Evolutionary conservation across 2,797 vertebrate species (phyloP).

Genomic region (Neosilurus mollespiculum): DNA sequence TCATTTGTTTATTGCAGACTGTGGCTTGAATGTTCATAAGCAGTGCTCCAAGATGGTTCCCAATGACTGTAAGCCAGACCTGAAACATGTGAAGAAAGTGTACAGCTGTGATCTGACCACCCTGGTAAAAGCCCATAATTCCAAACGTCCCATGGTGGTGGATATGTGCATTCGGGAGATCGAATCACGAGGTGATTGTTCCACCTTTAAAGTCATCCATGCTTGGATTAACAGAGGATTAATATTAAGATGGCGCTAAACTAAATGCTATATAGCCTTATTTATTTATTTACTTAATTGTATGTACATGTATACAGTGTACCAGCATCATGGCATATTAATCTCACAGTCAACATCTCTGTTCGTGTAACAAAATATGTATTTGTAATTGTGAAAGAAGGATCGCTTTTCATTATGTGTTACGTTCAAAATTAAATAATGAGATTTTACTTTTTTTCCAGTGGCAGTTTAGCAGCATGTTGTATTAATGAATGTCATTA

Average conservation of each 20-base stretch:
- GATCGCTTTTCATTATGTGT: not conserved
- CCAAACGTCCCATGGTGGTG: conserved; percentile 96
- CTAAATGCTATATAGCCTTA: no score
- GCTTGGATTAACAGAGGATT: not conserved
- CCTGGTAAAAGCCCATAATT: conserved; percentile 91
- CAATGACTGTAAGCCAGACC: conserved; percentile 94
- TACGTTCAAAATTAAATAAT: not conserved
- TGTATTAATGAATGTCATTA: conserved; percentile 19
- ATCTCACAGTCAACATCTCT: not conserved
- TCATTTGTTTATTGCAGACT: conserved; percentile 76
- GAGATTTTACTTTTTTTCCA: not conserved
- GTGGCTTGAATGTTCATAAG: conserved; percentile 97
- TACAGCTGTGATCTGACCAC: conserved; percentile 99
- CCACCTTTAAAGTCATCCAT: not conserved
- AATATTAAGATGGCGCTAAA: not conserved
- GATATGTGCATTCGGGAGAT: conserved; percentile 99
- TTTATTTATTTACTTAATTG: no score
- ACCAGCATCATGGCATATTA: not conserved
- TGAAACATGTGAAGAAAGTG: conserved; percentile 96
- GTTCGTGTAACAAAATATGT: not conserved
- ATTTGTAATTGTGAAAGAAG: not conserved
- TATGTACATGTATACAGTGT: no score
- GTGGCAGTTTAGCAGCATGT: not conserved
- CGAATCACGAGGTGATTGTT: conserved; percentile 90
- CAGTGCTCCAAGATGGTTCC: conserved; percentile 96